Base-by-base conservation (phyloP, 2,888 invertebrate species). In the Zaprionus lineosus region DNA sequence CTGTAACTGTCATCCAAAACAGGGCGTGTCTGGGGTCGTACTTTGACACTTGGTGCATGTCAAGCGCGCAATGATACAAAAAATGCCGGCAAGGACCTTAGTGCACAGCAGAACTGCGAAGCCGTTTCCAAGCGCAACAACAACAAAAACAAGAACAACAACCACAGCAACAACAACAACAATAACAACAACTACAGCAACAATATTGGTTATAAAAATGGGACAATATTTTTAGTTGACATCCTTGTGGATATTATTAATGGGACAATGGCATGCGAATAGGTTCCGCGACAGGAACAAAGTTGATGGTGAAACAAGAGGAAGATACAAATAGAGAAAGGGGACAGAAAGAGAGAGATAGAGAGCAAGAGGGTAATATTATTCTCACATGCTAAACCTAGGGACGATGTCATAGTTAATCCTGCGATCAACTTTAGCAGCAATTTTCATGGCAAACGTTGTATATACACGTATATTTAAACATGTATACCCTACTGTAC, bases 21-120 rank as follows among this genome's bases (percentile, higher is more conserved):
- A 69, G 67, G 67, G 67, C 51, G 67, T 58, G 61, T 12, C 29
- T 21, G 24, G 60, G 62, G 62, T 34, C 31, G 55, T 72, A 34
- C 29, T 73, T 67, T 79, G 76, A 76, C 73, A 74, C 57, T 79
- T 63, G 66, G 57, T 74, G 63, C 75, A 77, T 78, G 78, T 75
- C 75, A 62, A 79, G 44, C 75, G 79, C 59, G 44, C 73, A 83
- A 61, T 72, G 79, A 83, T 68, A 83, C 72, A 47, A 55, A 19
- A 18, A 39, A 48, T 44, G 48, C 37, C 65, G 37, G 34, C 61
- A 62, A 69, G 74, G 70, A 51, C 19, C 28, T 26, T 26, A 8
- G n/a, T n/a, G n/a, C n/a, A n/a, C n/a, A 28, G 15, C 26, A 33
- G n/a, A n/a, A n/a, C n/a, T n/a, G n/a, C 11, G n/a, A 9, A 41